Evolutionary conservation across 2,113 vertebrate genomes (phyloP).

Genomic region (Myotis yumanensis): DNA sequence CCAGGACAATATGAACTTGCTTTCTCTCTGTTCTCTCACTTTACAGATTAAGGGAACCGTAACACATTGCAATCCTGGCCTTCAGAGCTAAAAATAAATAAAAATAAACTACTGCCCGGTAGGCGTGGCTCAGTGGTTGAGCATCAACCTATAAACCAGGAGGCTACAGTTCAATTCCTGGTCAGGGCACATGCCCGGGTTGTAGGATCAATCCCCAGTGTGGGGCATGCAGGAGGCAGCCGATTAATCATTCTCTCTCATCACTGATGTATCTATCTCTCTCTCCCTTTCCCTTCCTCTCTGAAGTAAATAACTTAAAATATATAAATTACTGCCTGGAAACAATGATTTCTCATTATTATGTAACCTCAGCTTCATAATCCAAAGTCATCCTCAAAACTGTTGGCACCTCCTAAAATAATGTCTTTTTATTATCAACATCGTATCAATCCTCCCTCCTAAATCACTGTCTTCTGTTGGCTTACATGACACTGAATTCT

Average conservation of each 20-base stretch:
- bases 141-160: too few species aligned
- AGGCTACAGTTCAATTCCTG: too few species aligned
- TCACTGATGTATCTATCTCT: too few species aligned
- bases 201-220: too few species aligned
- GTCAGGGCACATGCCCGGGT: too few species aligned
- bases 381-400: not conserved
- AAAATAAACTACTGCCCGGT: not conserved
- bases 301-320: too few species aligned
- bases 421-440: not conserved
- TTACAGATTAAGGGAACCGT: not conserved
- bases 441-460: not conserved
- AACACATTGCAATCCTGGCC: not conserved
- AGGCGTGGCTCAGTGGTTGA: too few species aligned
- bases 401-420: slow-evolving; percentile 23
- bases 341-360: slow-evolving; percentile 35
- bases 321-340: not conserved
- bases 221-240: too few species aligned
- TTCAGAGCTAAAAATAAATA: not conserved
- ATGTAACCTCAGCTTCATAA: not conserved
- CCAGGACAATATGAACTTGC: not conserved
- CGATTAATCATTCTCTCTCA: too few species aligned
- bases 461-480: not conserved
- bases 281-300: too few species aligned
- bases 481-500: not conserved
- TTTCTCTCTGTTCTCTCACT: slow-evolving; percentile 2